Base-by-base conservation (phyloP, 2,888 invertebrate species). In the Acheta domesticus region DNA sequence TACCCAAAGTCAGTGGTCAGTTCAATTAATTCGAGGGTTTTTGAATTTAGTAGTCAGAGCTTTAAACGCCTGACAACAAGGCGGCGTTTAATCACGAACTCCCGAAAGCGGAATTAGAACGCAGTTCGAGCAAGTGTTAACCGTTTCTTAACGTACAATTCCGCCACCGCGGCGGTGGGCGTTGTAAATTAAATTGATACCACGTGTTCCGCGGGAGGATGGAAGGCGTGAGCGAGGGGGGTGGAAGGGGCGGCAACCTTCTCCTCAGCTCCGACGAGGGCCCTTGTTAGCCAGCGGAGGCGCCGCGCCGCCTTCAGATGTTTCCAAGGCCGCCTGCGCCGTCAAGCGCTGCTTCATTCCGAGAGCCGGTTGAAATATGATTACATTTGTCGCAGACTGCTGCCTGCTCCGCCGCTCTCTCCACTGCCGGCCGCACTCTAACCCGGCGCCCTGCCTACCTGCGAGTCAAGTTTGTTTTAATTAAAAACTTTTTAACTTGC, bases 401-500 rank as follows among this genome's bases (percentile, higher is more conserved):
- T 62, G 62, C 62, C n/a, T 62, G 14, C n/a, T n/a, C n/a, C n/a
- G 62, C 62, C 2, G 62, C 14, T n/a, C 62, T n/a, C 16, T n/a
- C 62, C 62, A 19, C 14, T n/a, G 62, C 5, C n/a, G 36, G 36
- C 62, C 62, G 16, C 62, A 12, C n/a, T n/a, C n/a, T 62, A 62
- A 62, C 62, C 62, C n/a, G 14, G 8, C n/a, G 62, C 62, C 62
- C 62, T 62, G n/a, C 62, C 62, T 62, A 62, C 62, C 62, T 62
- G 62, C 14, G n/a, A 62, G 62, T 75, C 80, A 79, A 79, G 79
- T 79, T 79, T 79, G 78, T 77, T 80, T 79, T 80, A 80, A 80
- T 80, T 80, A 80, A 80, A 79, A 80, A 80, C 79, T 80, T 80
- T 78, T 79, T 78, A 50, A 75, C 77, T 80, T 79, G 50, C 75